Percentiles rank a stretch among this genome's conserved stretches.
Evolutionary conservation across 2,797 vertebrate species (phyloP).

Genomic region (Xerus rutilus): DNA sequence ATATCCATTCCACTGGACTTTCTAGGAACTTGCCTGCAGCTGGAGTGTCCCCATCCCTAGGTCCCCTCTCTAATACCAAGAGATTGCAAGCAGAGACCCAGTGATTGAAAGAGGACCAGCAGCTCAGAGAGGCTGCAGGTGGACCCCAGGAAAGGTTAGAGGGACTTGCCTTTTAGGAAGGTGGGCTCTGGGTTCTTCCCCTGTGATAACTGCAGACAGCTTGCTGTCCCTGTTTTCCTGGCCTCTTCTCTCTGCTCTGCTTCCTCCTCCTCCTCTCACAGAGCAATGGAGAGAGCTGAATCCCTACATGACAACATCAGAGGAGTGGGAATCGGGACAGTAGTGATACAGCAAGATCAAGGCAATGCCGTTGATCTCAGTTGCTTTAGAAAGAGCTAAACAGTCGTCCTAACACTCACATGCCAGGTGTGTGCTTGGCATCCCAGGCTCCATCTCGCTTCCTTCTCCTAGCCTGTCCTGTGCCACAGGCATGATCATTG

Average conservation of each 20-base stretch:
- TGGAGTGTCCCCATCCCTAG: slow-evolving; percentile 44
- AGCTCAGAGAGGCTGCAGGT: rapidly evolving
- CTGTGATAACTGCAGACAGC: not conserved
- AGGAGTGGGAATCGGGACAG: rapidly evolving
- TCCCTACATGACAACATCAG: rapidly evolving
- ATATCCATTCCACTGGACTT: slow-evolving; percentile 56
- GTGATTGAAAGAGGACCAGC: not conserved
- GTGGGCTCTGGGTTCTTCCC: not conserved
- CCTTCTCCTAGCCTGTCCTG: rapidly evolving
- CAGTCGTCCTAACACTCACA: rapidly evolving
- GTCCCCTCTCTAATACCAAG: not conserved
- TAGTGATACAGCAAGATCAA: not conserved
- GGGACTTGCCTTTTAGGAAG: not conserved
- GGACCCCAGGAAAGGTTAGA: not conserved
- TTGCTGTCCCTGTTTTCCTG: not conserved
- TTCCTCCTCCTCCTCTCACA: not conserved
- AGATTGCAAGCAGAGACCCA: not conserved
- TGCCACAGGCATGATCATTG: rapidly evolving
- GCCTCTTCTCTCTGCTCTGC: not conserved
- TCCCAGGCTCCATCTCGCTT: not conserved
- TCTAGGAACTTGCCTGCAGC: slow-evolving; percentile 79
- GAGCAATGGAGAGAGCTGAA: not conserved
- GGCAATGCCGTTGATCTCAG: not conserved
- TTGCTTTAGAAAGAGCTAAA: not conserved
- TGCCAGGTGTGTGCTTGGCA: not conserved